Base-by-base conservation (phyloP, 2,888 invertebrate species). In the Lasioglossum figueresi region DNA sequence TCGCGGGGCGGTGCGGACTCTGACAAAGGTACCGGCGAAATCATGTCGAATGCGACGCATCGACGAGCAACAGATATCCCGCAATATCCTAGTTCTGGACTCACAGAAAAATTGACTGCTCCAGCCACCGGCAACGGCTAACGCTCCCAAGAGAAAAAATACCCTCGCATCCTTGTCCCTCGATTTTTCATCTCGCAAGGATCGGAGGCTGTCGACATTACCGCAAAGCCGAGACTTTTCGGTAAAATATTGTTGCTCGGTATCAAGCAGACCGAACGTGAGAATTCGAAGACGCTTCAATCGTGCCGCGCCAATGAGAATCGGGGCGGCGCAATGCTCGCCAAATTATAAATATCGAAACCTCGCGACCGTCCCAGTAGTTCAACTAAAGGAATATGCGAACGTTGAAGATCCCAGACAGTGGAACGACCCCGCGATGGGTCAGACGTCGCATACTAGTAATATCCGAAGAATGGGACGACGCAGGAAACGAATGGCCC, bases 381-480 rank as follows among this genome's bases (percentile, higher is more conserved):
- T 23, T 2, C 8, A 34, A 10, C 8, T 34, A 10, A 23, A 8
- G 8, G 23, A 19, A 19, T 34, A 10, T 23, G 8, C 66, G 5
- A 68, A 23, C 68, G 72, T 27, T 1, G 72, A 45, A 16, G 43
- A 59, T 45, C 10, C 4, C 3, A 72, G 72, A n/a, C 45, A 48
- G 19, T 73, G 12, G 72, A 73, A 73, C 48, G 45, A 72, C 45
- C 72, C 19, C 2, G 34, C 31, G 10, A 48, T 12, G 27, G 72
- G 34, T 48, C 72, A 34, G 86, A 81, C 63, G 63, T 63, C 63
- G 63, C 74, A 80, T 76, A 52, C 76, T 78, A 84, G 56, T 83
- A 84, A 84, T 78, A 81, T 70, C 79, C 77, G 80, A 79, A 74
- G 84, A 86, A 82, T 76, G 79, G 73, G 37, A 75, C 59, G 27